Percentiles rank a stretch among this genome's conserved stretches.
Evolutionary conservation across 2,113 vertebrate species (phyloP).

Genomic region (Probosciger aterrimus): DNA sequence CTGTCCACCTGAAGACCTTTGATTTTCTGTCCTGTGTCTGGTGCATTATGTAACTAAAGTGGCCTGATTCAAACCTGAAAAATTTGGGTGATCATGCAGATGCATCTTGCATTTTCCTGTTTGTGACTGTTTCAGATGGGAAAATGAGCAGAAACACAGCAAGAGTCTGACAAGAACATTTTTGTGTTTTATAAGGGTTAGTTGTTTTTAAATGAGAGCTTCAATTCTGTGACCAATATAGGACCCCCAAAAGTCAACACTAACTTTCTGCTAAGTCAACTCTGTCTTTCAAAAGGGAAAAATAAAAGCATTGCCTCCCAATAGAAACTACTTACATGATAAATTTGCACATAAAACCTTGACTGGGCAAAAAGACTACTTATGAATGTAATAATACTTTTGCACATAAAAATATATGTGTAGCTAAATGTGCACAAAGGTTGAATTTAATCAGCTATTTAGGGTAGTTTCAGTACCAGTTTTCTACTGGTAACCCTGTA

Average conservation of each 20-base stretch:
- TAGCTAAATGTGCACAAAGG: background rate
- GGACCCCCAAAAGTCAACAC: background rate
- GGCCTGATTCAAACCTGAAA: background rate
- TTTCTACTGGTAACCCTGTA: background rate
- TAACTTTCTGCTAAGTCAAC: background rate
- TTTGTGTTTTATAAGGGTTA: background rate
- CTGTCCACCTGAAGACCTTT: fast-evolving
- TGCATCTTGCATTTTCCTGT: background rate
- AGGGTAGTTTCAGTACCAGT: background rate
- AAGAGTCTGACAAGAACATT: fast-evolving
- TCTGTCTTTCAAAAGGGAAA: background rate
- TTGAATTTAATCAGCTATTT: background rate
- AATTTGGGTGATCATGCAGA: background rate
- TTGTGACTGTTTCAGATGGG: background rate
- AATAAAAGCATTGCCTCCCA: background rate
- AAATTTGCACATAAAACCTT: background rate
- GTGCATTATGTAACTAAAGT: background rate
- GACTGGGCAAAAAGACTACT: background rate
- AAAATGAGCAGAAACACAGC: background rate
- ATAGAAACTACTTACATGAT: background rate
- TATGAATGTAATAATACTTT: background rate
- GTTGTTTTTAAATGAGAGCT: background rate
- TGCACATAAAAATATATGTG: background rate
- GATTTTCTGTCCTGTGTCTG: background rate
- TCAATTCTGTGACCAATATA: background rate